Evolutionary conservation across 2,888 invertebrate genomes (phyloP).

Genomic region (Aphodius granarius): DNA sequence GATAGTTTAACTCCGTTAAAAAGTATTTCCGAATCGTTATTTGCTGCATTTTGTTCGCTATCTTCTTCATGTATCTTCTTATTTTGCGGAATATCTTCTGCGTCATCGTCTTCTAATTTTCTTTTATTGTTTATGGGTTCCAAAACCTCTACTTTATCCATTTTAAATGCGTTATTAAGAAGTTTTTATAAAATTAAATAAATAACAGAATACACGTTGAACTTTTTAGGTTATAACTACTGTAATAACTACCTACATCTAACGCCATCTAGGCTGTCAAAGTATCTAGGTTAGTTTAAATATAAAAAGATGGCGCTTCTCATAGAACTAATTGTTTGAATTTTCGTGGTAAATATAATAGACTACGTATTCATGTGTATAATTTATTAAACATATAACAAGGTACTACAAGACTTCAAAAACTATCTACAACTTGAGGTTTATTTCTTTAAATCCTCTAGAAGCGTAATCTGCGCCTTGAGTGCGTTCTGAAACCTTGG

Average conservation of each 20-base stretch:
- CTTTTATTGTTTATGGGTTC: background rate
- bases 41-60: background rate
- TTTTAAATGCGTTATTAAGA: background rate
- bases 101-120: background rate
- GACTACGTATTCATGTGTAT: background rate
- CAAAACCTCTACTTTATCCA: background rate
- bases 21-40: background rate
- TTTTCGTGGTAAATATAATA: no score
- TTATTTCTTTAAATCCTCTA: slow-evolving; percentile 67
- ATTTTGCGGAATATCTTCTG: background rate
- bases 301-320: background rate
- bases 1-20: slow-evolving; percentile 52
- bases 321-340: background rate
- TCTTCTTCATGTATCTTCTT: background rate
- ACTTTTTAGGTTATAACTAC: background rate
- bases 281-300: no score
- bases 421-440: slow-evolving; percentile 41
- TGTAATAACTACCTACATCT: no score
- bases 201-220: background rate
- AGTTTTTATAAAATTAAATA: background rate
- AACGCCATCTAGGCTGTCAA: no score
- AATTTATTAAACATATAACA: slow-evolving; percentile 11
- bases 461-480: slow-evolving; percentile 68
- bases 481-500: slow-evolving; percentile 61
- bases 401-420: background rate